A percentile compares a stretch with the other conserved stretches of the same genome.
Evolutionary conservation across 2,113 vertebrate genomes (phyloP).

Genomic region (Cnemophilus loriae): DNA sequence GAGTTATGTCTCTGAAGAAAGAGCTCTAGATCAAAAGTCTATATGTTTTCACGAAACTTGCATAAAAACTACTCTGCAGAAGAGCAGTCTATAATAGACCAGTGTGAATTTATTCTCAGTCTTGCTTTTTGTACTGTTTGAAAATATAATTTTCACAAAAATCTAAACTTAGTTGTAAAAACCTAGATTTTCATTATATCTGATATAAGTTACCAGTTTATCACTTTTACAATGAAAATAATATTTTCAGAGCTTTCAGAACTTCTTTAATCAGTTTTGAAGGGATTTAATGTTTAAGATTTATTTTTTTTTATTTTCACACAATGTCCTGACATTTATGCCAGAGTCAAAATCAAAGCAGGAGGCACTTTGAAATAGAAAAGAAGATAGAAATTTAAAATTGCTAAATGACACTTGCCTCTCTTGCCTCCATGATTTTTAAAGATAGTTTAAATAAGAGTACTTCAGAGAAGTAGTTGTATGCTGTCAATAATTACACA

Average conservation of each 20-base stretch:
- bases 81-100: neutral
- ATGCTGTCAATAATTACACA: neutral
- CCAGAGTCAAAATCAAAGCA: neutral
- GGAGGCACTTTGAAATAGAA: neutral
- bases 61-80: neutral
- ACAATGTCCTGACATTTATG: neutral
- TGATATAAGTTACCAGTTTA: neutral
- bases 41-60: neutral
- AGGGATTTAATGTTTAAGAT: neutral
- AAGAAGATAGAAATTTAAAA: neutral
- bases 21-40: neutral
- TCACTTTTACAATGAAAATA: neutral
- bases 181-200: neutral
- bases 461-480: neutral
- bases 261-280: neutral
- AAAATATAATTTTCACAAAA: neutral
- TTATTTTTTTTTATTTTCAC: neutral
- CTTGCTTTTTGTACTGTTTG: neutral
- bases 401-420: neutral
- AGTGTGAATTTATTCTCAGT: neutral
- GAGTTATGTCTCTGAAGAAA: neutral
- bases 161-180: neutral
- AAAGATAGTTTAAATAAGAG: neutral
- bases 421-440: neutral
- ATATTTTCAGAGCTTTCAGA: neutral